Evolutionary conservation across 1,140 invertebrate species (phyloP).

Genomic region (Tetramorium alpestre): DNA sequence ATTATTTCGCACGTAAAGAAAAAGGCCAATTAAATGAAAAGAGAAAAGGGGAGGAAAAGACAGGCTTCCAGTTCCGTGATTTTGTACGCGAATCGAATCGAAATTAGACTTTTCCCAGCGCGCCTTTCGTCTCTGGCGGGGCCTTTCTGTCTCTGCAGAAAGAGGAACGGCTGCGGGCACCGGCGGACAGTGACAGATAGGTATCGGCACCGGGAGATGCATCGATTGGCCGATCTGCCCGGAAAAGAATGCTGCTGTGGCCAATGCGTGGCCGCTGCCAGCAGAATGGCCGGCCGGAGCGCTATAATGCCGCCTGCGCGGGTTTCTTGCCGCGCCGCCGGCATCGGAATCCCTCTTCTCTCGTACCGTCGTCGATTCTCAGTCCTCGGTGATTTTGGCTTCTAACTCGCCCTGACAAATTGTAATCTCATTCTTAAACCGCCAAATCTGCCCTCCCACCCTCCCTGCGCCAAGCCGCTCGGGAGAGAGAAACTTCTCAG

Average conservation of each 20-base stretch:
- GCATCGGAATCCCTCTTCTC: slow-evolving; percentile 34
- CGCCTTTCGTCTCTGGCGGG: slow-evolving; percentile 24
- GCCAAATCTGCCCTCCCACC: slow-evolving; percentile 63
- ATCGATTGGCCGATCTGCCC: slow-evolving; percentile 85
- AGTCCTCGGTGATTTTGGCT: slow-evolving; percentile 65
- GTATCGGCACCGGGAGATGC: slow-evolving; percentile 84
- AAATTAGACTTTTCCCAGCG: slow-evolving; percentile 42
- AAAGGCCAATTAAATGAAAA: neutral
- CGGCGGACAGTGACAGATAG: slow-evolving; percentile 85
- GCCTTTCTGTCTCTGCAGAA: slow-evolving; percentile 37
- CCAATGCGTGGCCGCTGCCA: slow-evolving; percentile 83
- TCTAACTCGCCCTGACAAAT: slow-evolving; percentile 78
- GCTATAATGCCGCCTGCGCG: slow-evolving; percentile 68
- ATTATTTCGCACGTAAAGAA: neutral
- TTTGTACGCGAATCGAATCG: slow-evolving; percentile 26
- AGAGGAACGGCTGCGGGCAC: slow-evolving; percentile 76
- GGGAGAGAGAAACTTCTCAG: neutral
- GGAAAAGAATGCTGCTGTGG: slow-evolving; percentile 84
- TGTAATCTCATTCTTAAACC: slow-evolving; percentile 80
- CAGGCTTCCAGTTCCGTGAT: neutral
- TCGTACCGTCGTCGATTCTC: slow-evolving; percentile 20
- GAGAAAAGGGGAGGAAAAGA: too few species aligned
- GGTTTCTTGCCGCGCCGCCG: slow-evolving; percentile 63
- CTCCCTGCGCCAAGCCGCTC: too few species aligned
- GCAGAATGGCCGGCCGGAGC: slow-evolving; percentile 82